Conservation (phyloP, 2,888 invertebrate species). For the Pachydiplax longipennis region DNA sequence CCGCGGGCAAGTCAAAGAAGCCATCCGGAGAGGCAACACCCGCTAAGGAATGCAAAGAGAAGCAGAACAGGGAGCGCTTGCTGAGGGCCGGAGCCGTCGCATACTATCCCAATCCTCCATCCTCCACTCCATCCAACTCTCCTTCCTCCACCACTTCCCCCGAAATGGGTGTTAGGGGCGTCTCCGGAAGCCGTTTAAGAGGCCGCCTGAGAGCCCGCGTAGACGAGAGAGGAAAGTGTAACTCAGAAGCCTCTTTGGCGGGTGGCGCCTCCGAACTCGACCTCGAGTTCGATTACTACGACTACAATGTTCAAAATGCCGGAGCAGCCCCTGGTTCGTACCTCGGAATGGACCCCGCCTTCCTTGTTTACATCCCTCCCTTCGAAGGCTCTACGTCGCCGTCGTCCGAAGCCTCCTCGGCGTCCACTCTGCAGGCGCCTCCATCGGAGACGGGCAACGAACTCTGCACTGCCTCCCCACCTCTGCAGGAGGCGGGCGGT, state of each 20-base stretch:
- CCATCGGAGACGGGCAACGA: constrained; percentile 15
- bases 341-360: constrained; percentile 88
- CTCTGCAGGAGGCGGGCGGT: background rate
- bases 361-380: constrained; percentile 87
- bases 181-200: background rate
- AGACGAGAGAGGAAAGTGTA: constrained; percentile 52
- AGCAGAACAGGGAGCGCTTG: constrained; percentile 74
- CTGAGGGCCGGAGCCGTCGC: constrained; percentile 55
- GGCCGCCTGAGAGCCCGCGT: constrained; percentile 61
- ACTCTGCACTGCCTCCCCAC: background rate
- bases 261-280: constrained; percentile 71
- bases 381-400: constrained; percentile 49
- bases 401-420: constrained; percentile 13
- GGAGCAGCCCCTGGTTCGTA: constrained; percentile 87
- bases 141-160: constrained; percentile 36
- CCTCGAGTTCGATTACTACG: constrained; percentile 86
- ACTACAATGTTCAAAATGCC: constrained; percentile 85
- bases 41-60: constrained; percentile 78
- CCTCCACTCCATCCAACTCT: background rate
- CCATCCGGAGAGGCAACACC: background rate
- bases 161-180: background rate
- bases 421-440: constrained; percentile 19
- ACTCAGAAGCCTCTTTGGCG: constrained; percentile 79
- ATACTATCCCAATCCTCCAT: background rate
- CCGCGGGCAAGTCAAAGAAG: background rate